phyloP scores from a whole-genome alignment of 2,797 vertebrate genomes.

The Cephalopachus bancanus region DNA sequence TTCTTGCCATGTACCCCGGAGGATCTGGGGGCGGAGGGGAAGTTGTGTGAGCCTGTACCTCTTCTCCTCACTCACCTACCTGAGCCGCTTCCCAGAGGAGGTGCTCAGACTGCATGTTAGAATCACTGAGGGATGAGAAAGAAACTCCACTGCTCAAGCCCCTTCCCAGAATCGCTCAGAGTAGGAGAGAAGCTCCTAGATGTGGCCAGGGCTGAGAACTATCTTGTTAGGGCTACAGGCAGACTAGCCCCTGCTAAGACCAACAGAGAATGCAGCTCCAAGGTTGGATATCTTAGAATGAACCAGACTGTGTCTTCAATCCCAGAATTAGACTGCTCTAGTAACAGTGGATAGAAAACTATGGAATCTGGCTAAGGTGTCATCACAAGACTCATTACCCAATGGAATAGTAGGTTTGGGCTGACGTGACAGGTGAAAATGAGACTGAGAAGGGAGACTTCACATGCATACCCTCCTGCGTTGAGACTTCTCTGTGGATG shows the following conservation, averaged over 20 bases:
- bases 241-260: background rate
- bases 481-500: background rate
- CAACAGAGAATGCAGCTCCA: background rate
- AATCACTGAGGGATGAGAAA: background rate
- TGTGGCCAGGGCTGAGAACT: background rate
- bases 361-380: background rate
- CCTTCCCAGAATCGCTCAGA: fast-evolving
- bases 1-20: background rate
- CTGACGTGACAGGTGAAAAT: background rate
- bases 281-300: background rate
- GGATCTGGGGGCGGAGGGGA: background rate
- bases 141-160: background rate
- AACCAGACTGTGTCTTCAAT: background rate
- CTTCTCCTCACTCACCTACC: background rate
- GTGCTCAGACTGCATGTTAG: fast-evolving
- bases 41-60: fast-evolving
- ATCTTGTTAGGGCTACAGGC: background rate
- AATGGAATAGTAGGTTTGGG: background rate
- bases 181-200: background rate
- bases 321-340: background rate
- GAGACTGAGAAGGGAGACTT: constrained; percentile 11
- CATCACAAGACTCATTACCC: background rate
- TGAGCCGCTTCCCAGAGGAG: background rate
- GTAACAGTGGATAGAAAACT: background rate
- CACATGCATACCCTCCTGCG: background rate